phyloP scores from a whole-genome alignment of 1,140 invertebrate genomes.

The Piezodorus guildinii region DNA sequence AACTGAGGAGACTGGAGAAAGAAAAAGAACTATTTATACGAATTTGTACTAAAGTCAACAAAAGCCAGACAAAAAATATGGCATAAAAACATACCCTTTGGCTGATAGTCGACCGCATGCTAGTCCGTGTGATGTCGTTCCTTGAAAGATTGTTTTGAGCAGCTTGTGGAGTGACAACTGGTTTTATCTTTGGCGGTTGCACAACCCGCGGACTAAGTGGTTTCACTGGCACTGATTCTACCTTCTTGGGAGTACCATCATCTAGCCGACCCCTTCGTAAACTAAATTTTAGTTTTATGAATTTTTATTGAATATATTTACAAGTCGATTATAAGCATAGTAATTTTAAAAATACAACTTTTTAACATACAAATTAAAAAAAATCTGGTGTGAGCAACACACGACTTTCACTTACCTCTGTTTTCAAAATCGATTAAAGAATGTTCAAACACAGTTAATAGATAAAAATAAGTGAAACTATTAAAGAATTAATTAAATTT shows the following conservation, averaged over 20 bases:
- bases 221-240: background rate
- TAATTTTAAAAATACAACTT: too few species aligned
- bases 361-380: too few species aligned
- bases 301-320: too few species aligned
- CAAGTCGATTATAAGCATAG: background rate
- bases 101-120: slow-evolving; percentile 37
- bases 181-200: slow-evolving; percentile 10
- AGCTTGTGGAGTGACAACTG: slow-evolving; percentile 30
- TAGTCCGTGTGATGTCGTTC: slow-evolving; percentile 52
- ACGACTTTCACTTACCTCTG: too few species aligned
- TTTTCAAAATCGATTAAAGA: too few species aligned
- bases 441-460: too few species aligned
- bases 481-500: too few species aligned
- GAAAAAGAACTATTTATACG: slow-evolving; percentile 12
- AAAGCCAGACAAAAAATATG: background rate
- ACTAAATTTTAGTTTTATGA: slow-evolving; percentile 28
- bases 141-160: slow-evolving; percentile 39
- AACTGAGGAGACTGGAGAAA: slow-evolving; percentile 25
- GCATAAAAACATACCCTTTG: background rate
- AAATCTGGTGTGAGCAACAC: too few species aligned
- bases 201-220: background rate
- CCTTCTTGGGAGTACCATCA: slow-evolving; percentile 17
- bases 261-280: slow-evolving; percentile 36
- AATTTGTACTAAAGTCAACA: background rate
- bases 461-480: too few species aligned